Evolutionary conservation across 2,888 invertebrate species (phyloP).

Genomic region (Drosophila robusta): DNA sequence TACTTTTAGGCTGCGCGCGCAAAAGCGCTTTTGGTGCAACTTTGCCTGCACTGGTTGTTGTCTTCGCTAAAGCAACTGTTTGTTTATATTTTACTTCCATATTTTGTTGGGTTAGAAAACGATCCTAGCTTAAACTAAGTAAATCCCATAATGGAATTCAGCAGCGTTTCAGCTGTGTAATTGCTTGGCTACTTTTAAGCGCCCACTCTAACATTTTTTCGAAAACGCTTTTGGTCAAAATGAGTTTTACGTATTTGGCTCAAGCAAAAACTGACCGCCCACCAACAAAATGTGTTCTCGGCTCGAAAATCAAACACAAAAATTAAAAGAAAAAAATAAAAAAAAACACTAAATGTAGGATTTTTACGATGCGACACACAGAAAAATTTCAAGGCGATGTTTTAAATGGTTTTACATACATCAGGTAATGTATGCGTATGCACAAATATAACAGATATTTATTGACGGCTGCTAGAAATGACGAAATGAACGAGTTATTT

Average conservation of each 20-base stretch:
- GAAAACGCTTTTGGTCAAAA: constrained; percentile 71
- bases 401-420: constrained; percentile 54
- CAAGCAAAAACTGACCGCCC: constrained; percentile 49
- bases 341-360: constrained; percentile 52
- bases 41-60: constrained; percentile 19
- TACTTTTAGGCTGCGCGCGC: constrained; percentile 33
- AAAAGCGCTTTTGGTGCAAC: constrained; percentile 3
- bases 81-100: background rate
- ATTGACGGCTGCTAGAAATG: constrained; percentile 66
- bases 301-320: constrained; percentile 12
- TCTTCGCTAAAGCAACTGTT: constrained; percentile 18
- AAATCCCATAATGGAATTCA: constrained; percentile 20
- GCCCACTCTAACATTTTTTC: constrained; percentile 48
- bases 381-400: constrained; percentile 56
- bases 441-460: constrained; percentile 61
- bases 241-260: constrained; percentile 72
- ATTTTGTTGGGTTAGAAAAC: constrained; percentile 2
- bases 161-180: constrained; percentile 16
- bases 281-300: constrained; percentile 57
- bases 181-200: constrained; percentile 37
- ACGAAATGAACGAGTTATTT: constrained; percentile 76
- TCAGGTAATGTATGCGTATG: constrained; percentile 30
- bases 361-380: constrained; percentile 57
- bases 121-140: constrained; percentile 6
- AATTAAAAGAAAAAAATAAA: constrained; percentile 21